Evolutionary conservation across 2,888 invertebrate species (phyloP), one percentile per base, ranked within the genome.

Genomic region (Coelopa pilipes): DNA sequence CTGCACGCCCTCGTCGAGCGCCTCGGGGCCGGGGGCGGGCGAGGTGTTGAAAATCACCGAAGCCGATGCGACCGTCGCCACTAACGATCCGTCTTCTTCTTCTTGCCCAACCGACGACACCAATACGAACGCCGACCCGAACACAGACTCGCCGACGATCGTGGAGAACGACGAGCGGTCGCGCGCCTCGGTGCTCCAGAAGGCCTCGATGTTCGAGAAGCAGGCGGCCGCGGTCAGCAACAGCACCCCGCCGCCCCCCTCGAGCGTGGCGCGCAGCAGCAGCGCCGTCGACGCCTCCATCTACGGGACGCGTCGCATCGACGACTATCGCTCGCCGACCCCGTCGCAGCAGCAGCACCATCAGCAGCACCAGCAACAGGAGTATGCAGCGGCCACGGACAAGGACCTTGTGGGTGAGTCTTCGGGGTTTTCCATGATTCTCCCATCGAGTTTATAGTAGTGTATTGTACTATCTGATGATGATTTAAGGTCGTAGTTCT

Each of bases 151-250:
- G 12, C 73, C 80, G 49, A 80, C 78, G 45, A 80, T 80, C 17
- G 78, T 78, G 0, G 87, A 85, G 74, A 80, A 83, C 71, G 88
- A 88, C 76, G 86, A 86, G 65, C 84, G 86, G 69, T 86, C 87
- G 4, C 83, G 85, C 24, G 88, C 87, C 66, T 88, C 88, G 1
- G 88, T 88, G 17, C 77, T 88, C 66, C 88, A 88, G 75, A 88
- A 88, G 80, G 86, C 86, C 24, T 88, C 88, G 34, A 86, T 88
- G 87, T 88, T 88, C 78, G 88, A 88, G 78, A 86, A 86, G 78
- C 83, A 85, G 78, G 85, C 88, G 49, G 84, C 86, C 19, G 84
- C 85, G 11, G 85, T 55, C 81, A 2, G 79, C 80, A 77, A 77
- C 74, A 80, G 63, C 49, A 74, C 73, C 12, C 76, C 74, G 24